Percentiles rank a stretch among this genome's conserved stretches.
Evolutionary conservation across 2,797 vertebrate species (phyloP).

Genomic region (Anableps anableps): DNA sequence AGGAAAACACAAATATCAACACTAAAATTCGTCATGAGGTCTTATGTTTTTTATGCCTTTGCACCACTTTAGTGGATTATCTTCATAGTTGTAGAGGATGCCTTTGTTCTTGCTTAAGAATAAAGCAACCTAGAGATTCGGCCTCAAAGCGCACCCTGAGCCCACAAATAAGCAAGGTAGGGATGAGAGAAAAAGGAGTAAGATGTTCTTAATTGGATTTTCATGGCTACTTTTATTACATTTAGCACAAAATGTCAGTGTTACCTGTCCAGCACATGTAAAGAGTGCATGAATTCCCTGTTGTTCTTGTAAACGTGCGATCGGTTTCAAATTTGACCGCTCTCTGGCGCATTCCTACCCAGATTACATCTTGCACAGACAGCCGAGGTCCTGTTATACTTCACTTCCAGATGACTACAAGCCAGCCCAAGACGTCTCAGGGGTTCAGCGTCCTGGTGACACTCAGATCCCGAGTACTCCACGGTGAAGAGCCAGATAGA

Average conservation of each 20-base stretch:
- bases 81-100: too few species aligned
- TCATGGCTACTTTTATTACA: constrained; percentile 5
- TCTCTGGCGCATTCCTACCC: constrained; percentile 13
- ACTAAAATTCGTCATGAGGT: too few species aligned
- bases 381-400: constrained; percentile 17
- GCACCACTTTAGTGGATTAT: too few species aligned
- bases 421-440: constrained; percentile 30
- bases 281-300: neutral
- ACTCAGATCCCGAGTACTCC: constrained; percentile 41
- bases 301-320: constrained; percentile 22
- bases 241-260: constrained; percentile 27
- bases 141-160: too few species aligned
- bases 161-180: too few species aligned
- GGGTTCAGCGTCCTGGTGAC: constrained; percentile 48
- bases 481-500: constrained; percentile 33
- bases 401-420: constrained; percentile 50
- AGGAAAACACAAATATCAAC: too few species aligned
- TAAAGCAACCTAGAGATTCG: neutral
- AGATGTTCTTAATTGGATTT: constrained; percentile 9
- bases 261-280: constrained; percentile 6
- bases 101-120: too few species aligned
- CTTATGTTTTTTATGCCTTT: too few species aligned
- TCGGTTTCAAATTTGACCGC: constrained; percentile 26
- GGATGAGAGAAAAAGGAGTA: neutral
- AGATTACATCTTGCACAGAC: constrained; percentile 38